Evolutionary conservation across 2,888 invertebrate species (phyloP).

Genomic region (Phania funesta): DNA sequence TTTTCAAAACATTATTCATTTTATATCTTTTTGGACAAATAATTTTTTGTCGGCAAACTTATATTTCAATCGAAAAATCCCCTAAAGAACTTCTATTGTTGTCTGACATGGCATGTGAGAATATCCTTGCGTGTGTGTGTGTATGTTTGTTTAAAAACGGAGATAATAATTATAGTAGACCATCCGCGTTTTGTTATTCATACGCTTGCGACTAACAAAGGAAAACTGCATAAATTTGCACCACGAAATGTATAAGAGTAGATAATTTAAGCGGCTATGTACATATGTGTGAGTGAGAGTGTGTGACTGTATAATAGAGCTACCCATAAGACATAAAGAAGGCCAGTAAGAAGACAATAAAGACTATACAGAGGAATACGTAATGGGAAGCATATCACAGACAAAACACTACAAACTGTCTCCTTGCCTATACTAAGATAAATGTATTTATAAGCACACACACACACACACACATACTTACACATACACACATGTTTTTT

Average conservation of each 20-base stretch:
- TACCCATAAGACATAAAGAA: slow-evolving; percentile 36
- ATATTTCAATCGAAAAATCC: no score
- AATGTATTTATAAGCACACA: background rate
- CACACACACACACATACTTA: background rate
- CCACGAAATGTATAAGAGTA: background rate
- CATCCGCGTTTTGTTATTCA: slow-evolving; percentile 40
- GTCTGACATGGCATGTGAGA: background rate
- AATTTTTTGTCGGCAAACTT: no score
- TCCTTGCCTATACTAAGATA: slow-evolving; percentile 20
- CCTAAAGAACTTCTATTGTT: no score
- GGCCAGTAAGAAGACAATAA: slow-evolving; percentile 30
- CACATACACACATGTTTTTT: background rate
- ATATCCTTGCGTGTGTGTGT: background rate
- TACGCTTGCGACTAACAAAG: slow-evolving; percentile 6
- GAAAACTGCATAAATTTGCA: slow-evolving; percentile 48
- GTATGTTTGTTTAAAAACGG: slow-evolving; percentile 9
- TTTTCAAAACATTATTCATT: no score
- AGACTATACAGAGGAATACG: background rate
- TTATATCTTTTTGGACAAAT: no score
- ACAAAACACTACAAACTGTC: slow-evolving; percentile 45
- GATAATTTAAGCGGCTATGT: background rate
- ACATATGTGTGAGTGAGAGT: background rate
- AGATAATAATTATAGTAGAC: slow-evolving; percentile 52
- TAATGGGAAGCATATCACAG: slow-evolving; percentile 41
- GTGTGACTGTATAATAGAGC: background rate